Percentiles rank a stretch among this genome's conserved stretches.
Conservation (phyloP, 53 echinoderm and acorn worm species). For the Henricia sp. region DNA sequence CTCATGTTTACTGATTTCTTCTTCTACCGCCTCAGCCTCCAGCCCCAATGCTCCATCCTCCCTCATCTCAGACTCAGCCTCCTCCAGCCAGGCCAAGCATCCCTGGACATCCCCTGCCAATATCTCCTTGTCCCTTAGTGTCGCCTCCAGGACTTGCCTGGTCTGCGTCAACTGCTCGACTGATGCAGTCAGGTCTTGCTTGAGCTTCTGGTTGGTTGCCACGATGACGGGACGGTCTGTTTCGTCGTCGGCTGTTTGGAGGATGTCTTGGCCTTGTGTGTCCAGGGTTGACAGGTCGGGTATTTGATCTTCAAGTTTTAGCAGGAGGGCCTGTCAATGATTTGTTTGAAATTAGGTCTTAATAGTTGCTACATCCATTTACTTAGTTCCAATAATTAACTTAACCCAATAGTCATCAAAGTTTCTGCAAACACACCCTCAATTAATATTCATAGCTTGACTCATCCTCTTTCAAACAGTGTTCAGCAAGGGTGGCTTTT, state of each 20-base stretch:
- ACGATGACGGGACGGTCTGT: slow-evolving; percentile 67
- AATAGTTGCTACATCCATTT: too few species aligned
- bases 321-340: slow-evolving; percentile 73
- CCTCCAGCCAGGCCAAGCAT: slow-evolving; percentile 75
- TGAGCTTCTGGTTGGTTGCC: slow-evolving; percentile 67
- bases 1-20: slow-evolving; percentile 74
- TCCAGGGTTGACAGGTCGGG: slow-evolving; percentile 62
- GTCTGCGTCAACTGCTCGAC: slow-evolving; percentile 61
- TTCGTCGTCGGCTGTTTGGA: slow-evolving; percentile 69
- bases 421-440: too few species aligned
- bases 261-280: slow-evolving; percentile 63
- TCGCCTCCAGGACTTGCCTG: slow-evolving; percentile 65
- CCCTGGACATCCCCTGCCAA: slow-evolving; percentile 72
- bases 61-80: slow-evolving; percentile 59
- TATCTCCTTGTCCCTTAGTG: slow-evolving; percentile 68
- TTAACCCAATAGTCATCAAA: too few species aligned
- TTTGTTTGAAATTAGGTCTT: too few species aligned
- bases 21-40: slow-evolving; percentile 67
- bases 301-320: slow-evolving; percentile 54
- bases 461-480: too few species aligned
- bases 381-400: too few species aligned
- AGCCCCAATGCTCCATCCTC: slow-evolving; percentile 65
- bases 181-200: slow-evolving; percentile 58
- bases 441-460: too few species aligned
- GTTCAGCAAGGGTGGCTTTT: too few species aligned